phyloP scores from a whole-genome alignment of 2,797 vertebrate genomes.

The Acanthornis magna region DNA sequence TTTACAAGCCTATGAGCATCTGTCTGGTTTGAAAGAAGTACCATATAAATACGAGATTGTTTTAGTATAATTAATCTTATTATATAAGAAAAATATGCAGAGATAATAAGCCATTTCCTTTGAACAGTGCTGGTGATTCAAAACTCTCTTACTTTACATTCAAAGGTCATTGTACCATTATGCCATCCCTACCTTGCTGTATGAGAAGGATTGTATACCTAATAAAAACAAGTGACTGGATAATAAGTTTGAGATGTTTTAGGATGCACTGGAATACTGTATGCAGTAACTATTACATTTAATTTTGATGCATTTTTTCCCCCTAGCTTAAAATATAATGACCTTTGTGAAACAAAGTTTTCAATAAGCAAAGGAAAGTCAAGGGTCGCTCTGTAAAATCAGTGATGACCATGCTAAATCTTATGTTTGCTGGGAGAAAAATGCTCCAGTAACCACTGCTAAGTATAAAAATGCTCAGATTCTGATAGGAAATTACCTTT shows the following conservation, averaged over 20 bases:
- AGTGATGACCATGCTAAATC: neutral
- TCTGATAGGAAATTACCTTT: neutral
- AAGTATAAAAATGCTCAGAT: neutral
- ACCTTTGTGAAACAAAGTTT: neutral
- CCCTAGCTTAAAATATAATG: neutral
- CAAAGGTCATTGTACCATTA: neutral
- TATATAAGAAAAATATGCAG: neutral
- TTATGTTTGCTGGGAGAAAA: neutral
- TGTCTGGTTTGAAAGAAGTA: slow-evolving; percentile 3
- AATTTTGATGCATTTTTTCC: neutral
- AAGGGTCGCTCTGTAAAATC: neutral
- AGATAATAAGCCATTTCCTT: slow-evolving; percentile 3
- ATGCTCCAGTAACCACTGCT: neutral
- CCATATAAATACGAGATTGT: neutral
- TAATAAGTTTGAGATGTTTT: neutral
- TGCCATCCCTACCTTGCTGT: neutral
- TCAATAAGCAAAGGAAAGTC: neutral
- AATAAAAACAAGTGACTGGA: neutral
- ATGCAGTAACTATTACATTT: neutral
- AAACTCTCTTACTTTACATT: neutral
- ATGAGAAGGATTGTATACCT: neutral
- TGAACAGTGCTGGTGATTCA: neutral
- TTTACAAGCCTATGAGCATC: slow-evolving; percentile 17
- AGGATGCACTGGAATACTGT: neutral
- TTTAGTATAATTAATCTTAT: slow-evolving; percentile 46